These are phyloP conservation scores for Dastarcus helophoroides DNA, from an alignment of 2,888 invertebrate genomes.

Conservation along the genomic window DNA sequence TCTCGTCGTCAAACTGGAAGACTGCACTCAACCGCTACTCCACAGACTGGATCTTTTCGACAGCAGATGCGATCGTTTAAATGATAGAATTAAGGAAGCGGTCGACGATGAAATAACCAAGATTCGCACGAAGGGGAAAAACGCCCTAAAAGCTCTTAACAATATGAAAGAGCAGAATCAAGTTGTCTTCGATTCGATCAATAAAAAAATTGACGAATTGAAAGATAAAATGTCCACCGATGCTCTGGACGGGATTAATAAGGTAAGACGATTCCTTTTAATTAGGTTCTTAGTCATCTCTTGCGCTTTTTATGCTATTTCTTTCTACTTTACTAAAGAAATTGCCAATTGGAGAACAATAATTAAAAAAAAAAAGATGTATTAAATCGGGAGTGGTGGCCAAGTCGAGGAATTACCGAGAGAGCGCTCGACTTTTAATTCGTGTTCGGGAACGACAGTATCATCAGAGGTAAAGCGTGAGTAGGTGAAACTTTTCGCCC, in stretches of 20 bases:
- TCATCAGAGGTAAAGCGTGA: too few relatives aligned
- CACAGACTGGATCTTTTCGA: constrained; percentile 47
- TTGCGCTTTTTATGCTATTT: too few relatives aligned
- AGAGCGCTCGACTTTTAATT: too few relatives aligned
- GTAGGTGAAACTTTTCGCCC: too few relatives aligned
- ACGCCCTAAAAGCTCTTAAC: constrained; percentile 36
- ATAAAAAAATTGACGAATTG: constrained; percentile 38
- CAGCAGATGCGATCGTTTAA: constrained; percentile 44
- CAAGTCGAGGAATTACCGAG: too few relatives aligned
- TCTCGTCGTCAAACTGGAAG: constrained; percentile 45
- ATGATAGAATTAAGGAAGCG: constrained; percentile 41
- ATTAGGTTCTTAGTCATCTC: too few relatives aligned
- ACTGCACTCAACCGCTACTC: constrained; percentile 40
- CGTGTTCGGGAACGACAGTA: too few relatives aligned
- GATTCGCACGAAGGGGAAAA: constrained; percentile 38
- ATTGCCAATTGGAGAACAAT: too few relatives aligned
- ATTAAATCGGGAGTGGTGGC: too few relatives aligned
- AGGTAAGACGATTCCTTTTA: too few relatives aligned
- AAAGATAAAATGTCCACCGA: constrained; percentile 31
- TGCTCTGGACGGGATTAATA: constrained; percentile 20
- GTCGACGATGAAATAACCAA: constrained; percentile 43
- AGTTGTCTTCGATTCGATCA: constrained; percentile 39
- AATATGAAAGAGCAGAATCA: constrained; percentile 39
- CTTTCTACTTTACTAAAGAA: too few relatives aligned
- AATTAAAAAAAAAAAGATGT: too few relatives aligned